These are phyloP conservation scores for Anastrepha ludens DNA, from an alignment of 1,140 invertebrate genomes.

Conservation along the genomic window DNA sequence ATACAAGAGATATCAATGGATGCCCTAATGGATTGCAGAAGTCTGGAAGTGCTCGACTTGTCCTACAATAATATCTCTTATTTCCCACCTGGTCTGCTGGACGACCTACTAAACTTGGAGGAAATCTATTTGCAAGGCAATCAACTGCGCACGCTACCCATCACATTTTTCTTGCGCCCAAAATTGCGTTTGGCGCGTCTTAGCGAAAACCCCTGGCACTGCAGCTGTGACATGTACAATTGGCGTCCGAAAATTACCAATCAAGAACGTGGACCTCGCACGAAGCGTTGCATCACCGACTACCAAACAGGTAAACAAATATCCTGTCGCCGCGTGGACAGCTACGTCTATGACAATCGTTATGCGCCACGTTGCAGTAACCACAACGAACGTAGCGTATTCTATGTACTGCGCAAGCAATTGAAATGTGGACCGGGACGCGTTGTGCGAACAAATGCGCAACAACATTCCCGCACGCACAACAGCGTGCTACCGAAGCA, in stretches of 20 bases:
- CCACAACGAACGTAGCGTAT: constrained; percentile 79
- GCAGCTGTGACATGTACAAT: constrained; percentile 79
- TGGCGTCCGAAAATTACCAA: constrained; percentile 79
- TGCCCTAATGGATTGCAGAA: constrained; percentile 79
- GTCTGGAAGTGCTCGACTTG: constrained; percentile 79
- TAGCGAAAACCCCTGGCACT: constrained; percentile 82
- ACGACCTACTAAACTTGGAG: constrained; percentile 77
- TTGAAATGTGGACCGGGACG: constrained; percentile 62
- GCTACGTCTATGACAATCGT: constrained; percentile 77
- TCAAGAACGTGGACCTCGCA: constrained; percentile 64
- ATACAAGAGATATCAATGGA: constrained; percentile 81
- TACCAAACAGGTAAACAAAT: constrained; percentile 65
- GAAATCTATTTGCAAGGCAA: constrained; percentile 81
- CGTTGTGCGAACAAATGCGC: neutral
- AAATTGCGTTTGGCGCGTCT: constrained; percentile 76
- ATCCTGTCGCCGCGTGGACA: constrained; percentile 64
- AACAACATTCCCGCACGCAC: neutral
- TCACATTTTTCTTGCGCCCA: constrained; percentile 77
- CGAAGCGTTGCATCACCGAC: constrained; percentile 73
- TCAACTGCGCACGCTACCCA: constrained; percentile 77
- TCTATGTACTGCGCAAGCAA: constrained; percentile 71
- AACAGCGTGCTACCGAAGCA: neutral
- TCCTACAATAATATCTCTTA: constrained; percentile 78
- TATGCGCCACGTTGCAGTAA: constrained; percentile 79
- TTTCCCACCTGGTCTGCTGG: constrained; percentile 79